These are phyloP conservation scores for Conus betulinus DNA, from an alignment of 1,140 invertebrate genomes.

Conservation along the genomic window DNA sequence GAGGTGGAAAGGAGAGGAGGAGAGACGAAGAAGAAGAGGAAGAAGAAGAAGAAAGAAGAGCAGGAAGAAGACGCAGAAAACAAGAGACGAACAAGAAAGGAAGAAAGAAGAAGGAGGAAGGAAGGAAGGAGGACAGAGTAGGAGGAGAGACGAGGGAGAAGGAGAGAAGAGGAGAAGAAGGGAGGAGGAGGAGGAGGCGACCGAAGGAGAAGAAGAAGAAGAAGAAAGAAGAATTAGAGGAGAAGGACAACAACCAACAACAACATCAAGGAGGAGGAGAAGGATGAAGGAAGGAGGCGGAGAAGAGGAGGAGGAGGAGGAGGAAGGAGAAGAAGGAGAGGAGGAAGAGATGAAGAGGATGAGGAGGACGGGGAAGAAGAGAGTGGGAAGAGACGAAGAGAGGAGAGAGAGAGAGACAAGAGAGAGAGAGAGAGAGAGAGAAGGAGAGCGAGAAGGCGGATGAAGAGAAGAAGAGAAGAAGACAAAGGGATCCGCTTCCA, in stretches of 20 bases:
- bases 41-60: too few species aligned
- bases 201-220: neutral
- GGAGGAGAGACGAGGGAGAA: neutral
- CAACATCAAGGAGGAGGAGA: neutral
- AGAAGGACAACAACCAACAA: neutral
- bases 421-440: too few species aligned
- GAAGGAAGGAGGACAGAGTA: neutral
- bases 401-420: too few species aligned
- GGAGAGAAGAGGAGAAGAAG: neutral
- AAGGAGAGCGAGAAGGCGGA: neutral
- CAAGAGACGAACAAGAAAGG: neutral
- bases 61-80: conserved; percentile 8
- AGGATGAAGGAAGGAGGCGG: neutral
- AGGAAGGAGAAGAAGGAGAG: neutral
- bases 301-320: neutral
- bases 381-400: too few species aligned
- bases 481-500: too few species aligned
- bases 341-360: neutral
- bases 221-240: conserved; percentile 8
- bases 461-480: conserved; percentile 12
- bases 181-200: neutral
- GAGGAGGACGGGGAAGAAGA: neutral
- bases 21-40: too few species aligned
- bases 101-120: neutral
- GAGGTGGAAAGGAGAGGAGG: too few species aligned